Evolutionary conservation across 2,797 vertebrate species (phyloP), one percentile per base, ranked within the genome.

Genomic region (Choloepus didactylus): DNA sequence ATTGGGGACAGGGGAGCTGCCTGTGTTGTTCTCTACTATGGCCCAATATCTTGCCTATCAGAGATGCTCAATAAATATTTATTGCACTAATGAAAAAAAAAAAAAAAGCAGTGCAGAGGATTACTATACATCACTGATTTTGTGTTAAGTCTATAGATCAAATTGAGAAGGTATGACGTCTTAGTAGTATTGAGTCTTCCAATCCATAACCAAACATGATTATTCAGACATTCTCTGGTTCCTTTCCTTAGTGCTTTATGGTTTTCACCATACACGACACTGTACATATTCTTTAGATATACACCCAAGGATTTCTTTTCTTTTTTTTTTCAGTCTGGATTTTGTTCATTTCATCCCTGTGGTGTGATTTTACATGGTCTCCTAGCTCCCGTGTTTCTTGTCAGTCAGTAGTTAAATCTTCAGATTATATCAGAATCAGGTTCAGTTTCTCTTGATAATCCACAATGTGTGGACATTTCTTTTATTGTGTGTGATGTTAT

Each of bases 391-490:
- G 23, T 73, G 31, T 69, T 79, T 87, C 56, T 25, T 82, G 10
- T 88, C 60, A 91, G 82, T 86, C 56, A 12, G 41, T 76, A 79
- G 69, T 82, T 89, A 86, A 60, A 82, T 86, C 60, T 94, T 67
- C 60, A 89, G 51, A 27, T 56, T 95, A 91, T 82, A 69, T 84
- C 54, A 89, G 46, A 91, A 83, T 80, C 9, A 44, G 14, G 6
- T 76, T 95, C 38, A 77, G 82, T 88, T 89, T 91, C 94, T 80
- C 54, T 60, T 89, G 10, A 49, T 84, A 91, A 87, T 89, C 80
- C 15, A 14, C 76, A 60, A 86, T 91, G 6, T 91, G 9, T 83
- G 69, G 9, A 56, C 75, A 79, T 89, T 96, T 84, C 18, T 35
- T 51, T 93, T 31, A 77, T n/a, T 59, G 19, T 84, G 5, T 81